A percentile compares a stretch with the other conserved stretches of the same genome.
Conservation (phyloP, 2,113 vertebrate species). For the Tragelaphus scriptus region DNA sequence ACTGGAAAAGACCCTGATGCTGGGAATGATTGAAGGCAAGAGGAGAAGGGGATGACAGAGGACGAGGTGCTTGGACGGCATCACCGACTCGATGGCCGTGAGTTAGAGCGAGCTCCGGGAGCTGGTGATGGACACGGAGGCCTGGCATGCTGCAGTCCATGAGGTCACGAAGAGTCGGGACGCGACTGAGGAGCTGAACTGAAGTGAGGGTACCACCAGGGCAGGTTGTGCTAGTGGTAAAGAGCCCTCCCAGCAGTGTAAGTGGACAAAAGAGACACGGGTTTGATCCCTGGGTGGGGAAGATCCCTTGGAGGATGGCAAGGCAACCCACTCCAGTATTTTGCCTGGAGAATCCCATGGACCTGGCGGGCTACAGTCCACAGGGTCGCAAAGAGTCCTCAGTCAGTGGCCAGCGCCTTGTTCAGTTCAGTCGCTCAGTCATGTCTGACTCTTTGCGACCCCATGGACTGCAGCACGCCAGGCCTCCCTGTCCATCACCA, state of each 20-base stretch:
- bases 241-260: background rate
- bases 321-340: background rate
- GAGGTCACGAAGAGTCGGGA: background rate
- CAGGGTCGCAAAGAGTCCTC: background rate
- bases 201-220: background rate
- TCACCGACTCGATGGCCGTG: background rate
- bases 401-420: background rate
- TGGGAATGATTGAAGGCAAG: background rate
- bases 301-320: background rate
- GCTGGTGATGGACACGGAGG: background rate
- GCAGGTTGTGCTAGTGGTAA: background rate
- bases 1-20: background rate
- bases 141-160: background rate
- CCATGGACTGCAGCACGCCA: too few relatives aligned
- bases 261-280: background rate
- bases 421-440: background rate
- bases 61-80: background rate
- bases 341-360: background rate
- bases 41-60: background rate
- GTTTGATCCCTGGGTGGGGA: background rate
- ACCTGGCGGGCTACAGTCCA: background rate
- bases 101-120: background rate
- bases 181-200: accelerated
- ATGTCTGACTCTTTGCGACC: background rate
- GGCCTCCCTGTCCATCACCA: background rate